These are phyloP conservation scores for Upupa epops DNA, from an alignment of 2,113 vertebrate genomes.

Conservation along the genomic window DNA sequence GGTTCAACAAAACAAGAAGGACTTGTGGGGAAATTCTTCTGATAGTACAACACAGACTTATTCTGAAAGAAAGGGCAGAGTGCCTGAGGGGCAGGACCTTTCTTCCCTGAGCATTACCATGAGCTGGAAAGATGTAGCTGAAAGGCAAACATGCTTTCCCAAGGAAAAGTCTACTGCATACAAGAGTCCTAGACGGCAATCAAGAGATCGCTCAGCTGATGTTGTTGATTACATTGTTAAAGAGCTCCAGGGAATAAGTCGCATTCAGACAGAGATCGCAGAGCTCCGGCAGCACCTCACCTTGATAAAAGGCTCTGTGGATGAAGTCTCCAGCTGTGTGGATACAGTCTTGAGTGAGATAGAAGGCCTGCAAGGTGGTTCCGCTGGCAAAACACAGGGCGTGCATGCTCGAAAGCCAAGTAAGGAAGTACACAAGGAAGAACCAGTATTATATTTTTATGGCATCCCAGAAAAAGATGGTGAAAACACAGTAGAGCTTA, in stretches of 20 bases:
- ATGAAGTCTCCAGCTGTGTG: slow-evolving; percentile 94
- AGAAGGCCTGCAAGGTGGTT: slow-evolving; percentile 85
- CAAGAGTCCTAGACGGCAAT: background rate
- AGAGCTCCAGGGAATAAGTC: slow-evolving; percentile 94
- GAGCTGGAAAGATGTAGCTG: slow-evolving; percentile 67
- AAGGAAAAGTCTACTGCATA: background rate
- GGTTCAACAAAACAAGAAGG: slow-evolving; percentile 52
- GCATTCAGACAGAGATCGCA: slow-evolving; percentile 94
- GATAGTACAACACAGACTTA: background rate
- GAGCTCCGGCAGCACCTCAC: slow-evolving; percentile 90
- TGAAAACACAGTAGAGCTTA: slow-evolving; percentile 77
- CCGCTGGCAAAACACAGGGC: slow-evolving; percentile 16
- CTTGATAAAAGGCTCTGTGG: slow-evolving; percentile 92
- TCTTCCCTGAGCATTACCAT: slow-evolving; percentile 58
- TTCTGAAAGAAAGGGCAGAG: slow-evolving; percentile 10
- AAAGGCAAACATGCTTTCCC: slow-evolving; percentile 49
- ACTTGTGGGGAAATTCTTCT: slow-evolving; percentile 18
- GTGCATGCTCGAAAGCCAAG: slow-evolving; percentile 19
- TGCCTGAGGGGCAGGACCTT: slow-evolving; percentile 51
- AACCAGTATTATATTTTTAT: slow-evolving; percentile 77
- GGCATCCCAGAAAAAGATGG: slow-evolving; percentile 78
- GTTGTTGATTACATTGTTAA: slow-evolving; percentile 94
- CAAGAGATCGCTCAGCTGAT: slow-evolving; percentile 72
- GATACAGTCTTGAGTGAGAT: slow-evolving; percentile 93
- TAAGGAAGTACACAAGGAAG: slow-evolving; percentile 47